Evolutionary conservation across 2,113 vertebrate species (phyloP).

Genomic region (Peromyscus polionotus): DNA sequence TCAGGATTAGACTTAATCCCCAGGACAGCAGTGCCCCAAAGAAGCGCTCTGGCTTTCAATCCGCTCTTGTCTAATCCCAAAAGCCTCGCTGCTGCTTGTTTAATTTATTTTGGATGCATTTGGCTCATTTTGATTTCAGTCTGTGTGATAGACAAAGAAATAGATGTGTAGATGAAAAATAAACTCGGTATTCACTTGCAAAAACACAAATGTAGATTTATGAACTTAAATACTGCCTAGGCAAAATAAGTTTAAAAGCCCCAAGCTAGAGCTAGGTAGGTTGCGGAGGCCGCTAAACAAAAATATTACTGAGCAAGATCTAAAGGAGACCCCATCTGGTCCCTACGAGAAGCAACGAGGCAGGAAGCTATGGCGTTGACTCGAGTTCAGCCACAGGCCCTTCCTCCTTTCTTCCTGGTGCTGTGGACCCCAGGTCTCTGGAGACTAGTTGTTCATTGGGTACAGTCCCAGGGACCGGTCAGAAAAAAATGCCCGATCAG

Average conservation of each 20-base stretch:
- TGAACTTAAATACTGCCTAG: background rate
- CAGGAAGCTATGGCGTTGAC: background rate
- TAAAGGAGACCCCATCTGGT: background rate
- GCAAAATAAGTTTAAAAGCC: background rate
- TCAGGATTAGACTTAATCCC: constrained; percentile 79
- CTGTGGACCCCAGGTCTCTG: background rate
- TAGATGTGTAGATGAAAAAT: background rate
- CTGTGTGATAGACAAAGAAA: background rate
- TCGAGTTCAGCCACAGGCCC: rapidly evolving
- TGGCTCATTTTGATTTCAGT: constrained; percentile 6
- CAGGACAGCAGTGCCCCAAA: constrained; percentile 65
- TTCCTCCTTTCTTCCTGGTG: background rate
- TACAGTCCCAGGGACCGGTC: background rate
- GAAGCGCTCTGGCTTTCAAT: constrained; percentile 80
- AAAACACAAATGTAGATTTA: background rate
- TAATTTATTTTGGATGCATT: constrained; percentile 69
- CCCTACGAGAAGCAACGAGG: background rate
- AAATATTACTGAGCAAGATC: background rate
- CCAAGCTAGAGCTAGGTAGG: background rate
- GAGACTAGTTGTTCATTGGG: background rate
- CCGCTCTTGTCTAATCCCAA: constrained; percentile 74
- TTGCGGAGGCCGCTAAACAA: background rate
- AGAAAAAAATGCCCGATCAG: background rate
- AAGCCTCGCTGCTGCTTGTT: constrained; percentile 76
- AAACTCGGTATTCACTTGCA: background rate